Base-by-base conservation (phyloP, 30 jellyfish, hydroid and myxozoan species). In the Turritopsis rubra region DNA sequence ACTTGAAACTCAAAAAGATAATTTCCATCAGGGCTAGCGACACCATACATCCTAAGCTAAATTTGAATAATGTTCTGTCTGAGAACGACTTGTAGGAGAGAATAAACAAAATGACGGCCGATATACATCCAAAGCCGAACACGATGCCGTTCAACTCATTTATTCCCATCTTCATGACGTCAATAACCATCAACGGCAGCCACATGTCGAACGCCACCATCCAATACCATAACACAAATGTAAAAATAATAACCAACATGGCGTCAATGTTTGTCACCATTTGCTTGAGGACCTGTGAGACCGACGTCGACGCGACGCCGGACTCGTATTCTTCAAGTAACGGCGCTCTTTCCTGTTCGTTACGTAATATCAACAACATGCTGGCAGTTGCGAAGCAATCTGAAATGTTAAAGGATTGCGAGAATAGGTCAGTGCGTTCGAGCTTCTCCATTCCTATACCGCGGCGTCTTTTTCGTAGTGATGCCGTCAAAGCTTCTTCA, bases 181-280 rank as follows among this genome's bases (percentile, higher is more conserved):
- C 60, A 21, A 74, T 52, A 13, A 74, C 60, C 60, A 29, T 30
- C 24, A 74, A n/a, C 8, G 82, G 82, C 60, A 23, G n/a, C 82
- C 82, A 74, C 60, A 74, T 26, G 41, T 74, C 82, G 23, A 74
- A 74, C 23, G 82, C 53, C 9, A 74, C 71, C 82, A 74, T 74
- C 65, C 82, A 74, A 52, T 74, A 74, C 82, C 53, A 23, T 28
- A 74, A 21, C 3, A 74, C 27, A 29, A 74, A 74, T 16, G 82
- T 23, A 70, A 74, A 29, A 0, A 29, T 22, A 0, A 74, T 28
- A 0, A 74, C 41, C 18, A 74, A 21, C 27, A 74, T 20, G 8
- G 82, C 24, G 0, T 74, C 82, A n/a, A 52, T 29, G 24, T 74
- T 26, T 22, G 52, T 74, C 23, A 74, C 16, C 54, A 74, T 26